Evolutionary conservation across 2,888 invertebrate species (phyloP).

Genomic region (Ellobium chinense): DNA sequence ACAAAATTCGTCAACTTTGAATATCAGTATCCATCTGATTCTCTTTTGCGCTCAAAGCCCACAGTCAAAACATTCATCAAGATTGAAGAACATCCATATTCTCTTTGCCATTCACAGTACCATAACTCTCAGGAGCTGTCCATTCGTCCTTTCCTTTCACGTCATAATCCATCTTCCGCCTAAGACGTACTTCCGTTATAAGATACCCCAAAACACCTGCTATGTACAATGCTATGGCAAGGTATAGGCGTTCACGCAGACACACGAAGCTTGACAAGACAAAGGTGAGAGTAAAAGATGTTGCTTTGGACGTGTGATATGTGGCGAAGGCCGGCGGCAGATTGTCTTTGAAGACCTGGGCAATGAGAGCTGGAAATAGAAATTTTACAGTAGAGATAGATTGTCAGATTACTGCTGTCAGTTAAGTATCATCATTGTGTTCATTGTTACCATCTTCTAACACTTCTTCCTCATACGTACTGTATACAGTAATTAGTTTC

Average conservation of each 20-base stretch:
- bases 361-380: constrained; percentile 65
- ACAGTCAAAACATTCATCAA: no score
- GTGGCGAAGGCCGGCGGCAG: constrained; percentile 65
- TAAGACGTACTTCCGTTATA: constrained; percentile 29
- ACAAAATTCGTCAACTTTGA: no score
- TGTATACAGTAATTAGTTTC: no score
- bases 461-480: no score
- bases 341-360: constrained; percentile 61
- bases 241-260: constrained; percentile 57
- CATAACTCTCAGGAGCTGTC: background rate
- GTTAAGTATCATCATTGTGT: no score
- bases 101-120: no score
- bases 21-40: no score
- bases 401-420: no score
- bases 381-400: no score
- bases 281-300: constrained; percentile 65
- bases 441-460: no score
- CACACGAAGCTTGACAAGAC: constrained; percentile 64
- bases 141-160: background rate
- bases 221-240: constrained; percentile 53
- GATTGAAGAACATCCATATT: no score
- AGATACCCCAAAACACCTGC: constrained; percentile 45
- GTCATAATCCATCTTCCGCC: background rate
- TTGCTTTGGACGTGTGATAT: constrained; percentile 66
- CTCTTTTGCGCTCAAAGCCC: no score